phyloP scores from a whole-genome alignment of 2,888 invertebrate genomes.

The Phasia obesa region DNA sequence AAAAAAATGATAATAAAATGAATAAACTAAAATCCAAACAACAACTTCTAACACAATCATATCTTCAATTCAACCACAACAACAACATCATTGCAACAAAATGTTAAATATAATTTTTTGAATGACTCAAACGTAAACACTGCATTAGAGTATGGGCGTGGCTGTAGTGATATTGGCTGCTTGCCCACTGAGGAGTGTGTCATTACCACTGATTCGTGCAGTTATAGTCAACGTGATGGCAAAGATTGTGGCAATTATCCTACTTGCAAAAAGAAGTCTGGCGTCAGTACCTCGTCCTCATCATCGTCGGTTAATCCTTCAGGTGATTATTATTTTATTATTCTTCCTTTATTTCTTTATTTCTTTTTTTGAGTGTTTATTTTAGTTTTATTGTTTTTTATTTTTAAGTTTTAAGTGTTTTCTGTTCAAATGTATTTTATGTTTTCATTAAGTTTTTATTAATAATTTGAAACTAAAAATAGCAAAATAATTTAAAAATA shows the following conservation, averaged over 20 bases:
- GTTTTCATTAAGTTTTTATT: neutral
- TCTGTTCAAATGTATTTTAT: conserved; percentile 17
- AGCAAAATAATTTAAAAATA: too few relatives aligned
- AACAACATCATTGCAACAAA: conserved; percentile 27
- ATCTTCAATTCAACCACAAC: conserved; percentile 41
- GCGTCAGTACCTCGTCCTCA: conserved; percentile 73
- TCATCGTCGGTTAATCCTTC: conserved; percentile 80
- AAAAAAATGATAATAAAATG: conserved; percentile 22
- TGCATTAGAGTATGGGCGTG: conserved; percentile 88
- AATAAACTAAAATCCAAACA: conserved; percentile 51
- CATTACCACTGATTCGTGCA: conserved; percentile 86
- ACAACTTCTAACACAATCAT: conserved; percentile 40
- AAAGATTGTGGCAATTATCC: conserved; percentile 87
- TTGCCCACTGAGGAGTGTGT: conserved; percentile 88
- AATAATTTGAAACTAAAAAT: too few relatives aligned
- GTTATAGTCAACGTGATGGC: conserved; percentile 84
- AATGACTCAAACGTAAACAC: conserved; percentile 70
- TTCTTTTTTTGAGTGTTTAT: conserved; percentile 12
- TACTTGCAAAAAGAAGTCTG: conserved; percentile 85
- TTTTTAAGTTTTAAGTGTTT: neutral
- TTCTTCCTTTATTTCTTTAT: conserved; percentile 60
- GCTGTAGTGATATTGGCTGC: conserved; percentile 91
- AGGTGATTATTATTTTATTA: conserved; percentile 79
- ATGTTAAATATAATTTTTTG: neutral
- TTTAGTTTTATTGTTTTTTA: conserved; percentile 10